Evolutionary conservation across 2,888 invertebrate species (phyloP).

Genomic region (Eurytoma californica): DNA sequence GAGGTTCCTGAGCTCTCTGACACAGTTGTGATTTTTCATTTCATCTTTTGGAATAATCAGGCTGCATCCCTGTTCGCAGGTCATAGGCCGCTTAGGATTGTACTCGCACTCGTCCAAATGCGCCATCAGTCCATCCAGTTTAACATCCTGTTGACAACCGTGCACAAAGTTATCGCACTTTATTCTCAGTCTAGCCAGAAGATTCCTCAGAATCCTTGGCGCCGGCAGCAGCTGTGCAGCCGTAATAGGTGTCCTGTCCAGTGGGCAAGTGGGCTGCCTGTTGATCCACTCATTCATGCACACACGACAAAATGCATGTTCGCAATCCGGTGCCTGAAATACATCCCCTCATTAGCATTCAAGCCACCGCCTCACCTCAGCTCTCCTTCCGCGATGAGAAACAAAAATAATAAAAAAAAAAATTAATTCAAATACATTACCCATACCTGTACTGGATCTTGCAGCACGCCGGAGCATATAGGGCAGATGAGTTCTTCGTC

Average conservation of each 20-base stretch:
- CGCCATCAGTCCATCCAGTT: constrained; percentile 88
- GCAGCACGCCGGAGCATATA: constrained; percentile 95
- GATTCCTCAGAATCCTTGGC: constrained; percentile 93
- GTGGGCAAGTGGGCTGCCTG: constrained; percentile 94
- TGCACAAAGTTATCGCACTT: constrained; percentile 93
- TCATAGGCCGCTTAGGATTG: constrained; percentile 95
- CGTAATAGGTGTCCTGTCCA: constrained; percentile 93
- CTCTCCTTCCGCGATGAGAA: too few relatives aligned
- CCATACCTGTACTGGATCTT: constrained; percentile 93
- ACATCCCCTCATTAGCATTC: constrained; percentile 23
- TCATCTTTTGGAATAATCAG: constrained; percentile 97
- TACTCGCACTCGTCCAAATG: constrained; percentile 95
- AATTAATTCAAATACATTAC: constrained; percentile 59
- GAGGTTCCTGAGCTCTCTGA: constrained; percentile 88
- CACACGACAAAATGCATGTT: constrained; percentile 95
- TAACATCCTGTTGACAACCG: constrained; percentile 90
- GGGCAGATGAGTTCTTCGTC: constrained; percentile 98
- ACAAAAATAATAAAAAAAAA: constrained; percentile 19
- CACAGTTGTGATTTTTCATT: constrained; percentile 94
- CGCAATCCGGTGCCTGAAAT: constrained; percentile 91
- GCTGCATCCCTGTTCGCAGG: constrained; percentile 95
- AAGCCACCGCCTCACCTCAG: too few relatives aligned
- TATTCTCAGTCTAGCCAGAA: constrained; percentile 91
- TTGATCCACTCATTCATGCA: constrained; percentile 98
- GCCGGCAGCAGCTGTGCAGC: constrained; percentile 93